These are phyloP conservation scores for Dunckerocampus dactyliophorus DNA, from an alignment of 2,113 vertebrate species.

Conservation along the genomic window DNA sequence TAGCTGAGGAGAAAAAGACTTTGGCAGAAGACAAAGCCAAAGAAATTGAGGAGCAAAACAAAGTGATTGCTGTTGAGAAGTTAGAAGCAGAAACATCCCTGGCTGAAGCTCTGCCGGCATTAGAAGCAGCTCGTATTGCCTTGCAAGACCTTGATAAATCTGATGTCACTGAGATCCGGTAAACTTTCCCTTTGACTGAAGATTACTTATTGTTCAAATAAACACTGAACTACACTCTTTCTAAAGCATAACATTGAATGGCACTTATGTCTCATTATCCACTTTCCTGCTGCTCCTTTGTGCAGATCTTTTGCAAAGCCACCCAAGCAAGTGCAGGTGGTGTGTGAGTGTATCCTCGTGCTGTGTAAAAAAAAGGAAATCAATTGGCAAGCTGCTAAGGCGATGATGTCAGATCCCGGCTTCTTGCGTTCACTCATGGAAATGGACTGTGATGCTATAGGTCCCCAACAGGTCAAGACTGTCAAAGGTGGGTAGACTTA, in stretches of 20 bases:
- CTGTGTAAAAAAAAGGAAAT: conserved; percentile 89
- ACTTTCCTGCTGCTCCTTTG: background rate
- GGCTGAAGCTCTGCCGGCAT: conserved; percentile 84
- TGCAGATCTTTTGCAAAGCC: conserved; percentile 92
- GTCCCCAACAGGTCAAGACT: conserved; percentile 77
- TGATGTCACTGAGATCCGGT: conserved; percentile 96
- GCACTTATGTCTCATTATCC: background rate
- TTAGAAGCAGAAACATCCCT: conserved; percentile 83
- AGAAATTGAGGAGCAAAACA: conserved; percentile 90
- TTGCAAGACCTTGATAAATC: conserved; percentile 91
- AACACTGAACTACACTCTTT: background rate
- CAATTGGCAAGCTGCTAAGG: conserved; percentile 89
- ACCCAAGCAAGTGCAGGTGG: conserved; percentile 87
- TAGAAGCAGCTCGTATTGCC: conserved; percentile 85
- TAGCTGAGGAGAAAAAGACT: conserved; percentile 90
- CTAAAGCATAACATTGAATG: background rate
- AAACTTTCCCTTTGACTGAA: conserved; percentile 2
- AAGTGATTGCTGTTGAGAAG: conserved; percentile 86
- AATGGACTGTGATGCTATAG: conserved; percentile 84
- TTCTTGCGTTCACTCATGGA: conserved; percentile 89
- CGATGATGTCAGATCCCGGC: conserved; percentile 95
- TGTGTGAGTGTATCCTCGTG: conserved; percentile 94
- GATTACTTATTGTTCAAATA: conserved; percentile 1
- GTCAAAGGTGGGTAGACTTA: conserved; percentile 75
- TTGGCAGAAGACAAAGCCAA: conserved; percentile 86